phyloP scores from a whole-genome alignment of 2,797 vertebrate species.

The Xerus rutilus region DNA sequence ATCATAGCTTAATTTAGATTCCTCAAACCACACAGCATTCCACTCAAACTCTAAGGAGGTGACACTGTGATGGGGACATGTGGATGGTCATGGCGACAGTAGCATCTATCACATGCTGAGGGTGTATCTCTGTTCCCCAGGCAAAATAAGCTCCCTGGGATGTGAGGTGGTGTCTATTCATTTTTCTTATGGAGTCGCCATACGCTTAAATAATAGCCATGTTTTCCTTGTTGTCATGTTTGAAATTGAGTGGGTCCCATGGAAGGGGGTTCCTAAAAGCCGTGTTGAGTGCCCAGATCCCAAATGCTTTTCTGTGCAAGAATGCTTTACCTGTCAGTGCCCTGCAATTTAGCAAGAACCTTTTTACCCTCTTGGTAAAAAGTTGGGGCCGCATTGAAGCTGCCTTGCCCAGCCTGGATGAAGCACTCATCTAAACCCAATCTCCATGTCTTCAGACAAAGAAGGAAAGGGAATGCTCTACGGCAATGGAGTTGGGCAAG shows the following conservation, averaged over 20 bases:
- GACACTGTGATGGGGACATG: fast-evolving
- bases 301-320: background rate
- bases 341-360: background rate
- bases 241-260: too few species aligned
- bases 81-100: fast-evolving
- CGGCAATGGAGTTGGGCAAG: too few species aligned
- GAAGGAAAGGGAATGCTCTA: too few species aligned
- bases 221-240: background rate
- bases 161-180: background rate
- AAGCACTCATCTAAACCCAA: too few species aligned
- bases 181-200: too few species aligned
- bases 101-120: fast-evolving
- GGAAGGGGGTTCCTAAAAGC: background rate
- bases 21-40: background rate
- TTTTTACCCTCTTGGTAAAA: background rate
- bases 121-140: background rate
- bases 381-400: too few species aligned
- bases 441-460: too few species aligned
- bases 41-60: background rate
- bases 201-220: fast-evolving
- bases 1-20: background rate
- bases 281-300: background rate
- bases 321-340: too few species aligned
- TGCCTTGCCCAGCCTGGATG: too few species aligned
- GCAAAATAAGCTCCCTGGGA: background rate